phyloP scores from a whole-genome alignment of 2,797 vertebrate genomes.

The Emydoidea blandingii region DNA sequence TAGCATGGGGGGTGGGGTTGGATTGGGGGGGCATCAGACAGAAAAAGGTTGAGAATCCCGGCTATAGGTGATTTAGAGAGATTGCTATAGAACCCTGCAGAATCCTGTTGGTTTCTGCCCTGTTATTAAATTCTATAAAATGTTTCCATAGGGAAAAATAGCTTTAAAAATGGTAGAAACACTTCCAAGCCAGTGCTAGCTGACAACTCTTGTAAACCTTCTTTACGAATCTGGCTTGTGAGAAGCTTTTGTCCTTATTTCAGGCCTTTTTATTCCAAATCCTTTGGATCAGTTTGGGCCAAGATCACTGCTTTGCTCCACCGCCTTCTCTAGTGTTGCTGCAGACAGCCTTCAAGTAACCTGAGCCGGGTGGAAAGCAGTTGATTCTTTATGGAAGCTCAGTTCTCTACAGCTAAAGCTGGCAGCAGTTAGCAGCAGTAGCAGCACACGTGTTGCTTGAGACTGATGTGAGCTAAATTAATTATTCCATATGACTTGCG shows the following conservation, averaged over 20 bases:
- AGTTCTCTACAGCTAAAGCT: neutral
- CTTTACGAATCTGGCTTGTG: accelerated
- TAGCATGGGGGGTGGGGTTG: no score
- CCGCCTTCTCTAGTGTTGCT: neutral
- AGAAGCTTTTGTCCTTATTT: neutral
- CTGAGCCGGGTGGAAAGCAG: accelerated
- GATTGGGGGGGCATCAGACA: no score
- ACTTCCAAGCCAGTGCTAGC: neutral
- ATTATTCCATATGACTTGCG: neutral
- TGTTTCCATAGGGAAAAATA: neutral
- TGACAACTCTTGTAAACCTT: neutral
- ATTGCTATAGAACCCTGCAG: neutral
- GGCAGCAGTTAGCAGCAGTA: neutral
- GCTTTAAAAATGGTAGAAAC: neutral
- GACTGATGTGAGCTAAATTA: neutral
- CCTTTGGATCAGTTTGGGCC: neutral
- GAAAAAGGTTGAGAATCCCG: no score
- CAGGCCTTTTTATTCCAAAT: neutral
- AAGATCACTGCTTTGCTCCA: neutral
- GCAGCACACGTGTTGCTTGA: neutral
- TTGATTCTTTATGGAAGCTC: neutral
- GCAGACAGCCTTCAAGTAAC: neutral
- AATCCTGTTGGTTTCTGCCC: neutral
- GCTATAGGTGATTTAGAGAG: neutral
- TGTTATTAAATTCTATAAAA: neutral